Conservation (phyloP, 2,888 invertebrate genomes). For the Penaeus monodon region DNA sequence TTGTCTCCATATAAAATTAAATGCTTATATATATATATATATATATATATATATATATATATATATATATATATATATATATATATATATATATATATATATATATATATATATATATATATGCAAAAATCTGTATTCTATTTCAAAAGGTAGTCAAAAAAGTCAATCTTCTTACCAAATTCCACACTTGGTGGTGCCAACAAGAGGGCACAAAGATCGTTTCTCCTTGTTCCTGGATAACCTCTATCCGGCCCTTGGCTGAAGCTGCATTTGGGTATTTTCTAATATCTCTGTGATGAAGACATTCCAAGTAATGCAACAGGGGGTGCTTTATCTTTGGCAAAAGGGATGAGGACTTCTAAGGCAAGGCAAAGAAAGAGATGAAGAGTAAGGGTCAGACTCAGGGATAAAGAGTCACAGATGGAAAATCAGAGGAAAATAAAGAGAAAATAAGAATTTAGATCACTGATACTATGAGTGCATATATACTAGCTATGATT, state of each 20-base stretch:
- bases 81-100: constrained; percentile 23
- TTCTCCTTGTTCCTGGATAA: constrained; percentile 87
- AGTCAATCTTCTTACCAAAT: constrained; percentile 75
- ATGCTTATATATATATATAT: no score
- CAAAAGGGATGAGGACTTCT: no score
- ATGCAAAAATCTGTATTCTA: background rate
- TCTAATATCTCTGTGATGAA: constrained; percentile 24
- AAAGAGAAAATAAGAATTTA: background rate
- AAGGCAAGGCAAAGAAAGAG: no score
- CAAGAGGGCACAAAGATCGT: constrained; percentile 95
- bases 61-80: background rate
- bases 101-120: constrained; percentile 10
- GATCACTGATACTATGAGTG: no score
- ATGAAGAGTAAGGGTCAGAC: no score
- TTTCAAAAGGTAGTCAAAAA: background rate
- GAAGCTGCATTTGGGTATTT: constrained; percentile 34
- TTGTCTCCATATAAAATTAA: no score
- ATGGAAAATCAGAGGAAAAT: background rate
- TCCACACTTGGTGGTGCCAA: constrained; percentile 97
- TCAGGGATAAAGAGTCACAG: no score
- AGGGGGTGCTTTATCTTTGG: background rate
- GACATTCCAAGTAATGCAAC: background rate
- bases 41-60: no score
- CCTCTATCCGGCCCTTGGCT: constrained; percentile 71
- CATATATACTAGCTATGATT: no score